Evolutionary conservation across 2,888 invertebrate species (phyloP).

Genomic region (Aphidoletes aphidimyza): DNA sequence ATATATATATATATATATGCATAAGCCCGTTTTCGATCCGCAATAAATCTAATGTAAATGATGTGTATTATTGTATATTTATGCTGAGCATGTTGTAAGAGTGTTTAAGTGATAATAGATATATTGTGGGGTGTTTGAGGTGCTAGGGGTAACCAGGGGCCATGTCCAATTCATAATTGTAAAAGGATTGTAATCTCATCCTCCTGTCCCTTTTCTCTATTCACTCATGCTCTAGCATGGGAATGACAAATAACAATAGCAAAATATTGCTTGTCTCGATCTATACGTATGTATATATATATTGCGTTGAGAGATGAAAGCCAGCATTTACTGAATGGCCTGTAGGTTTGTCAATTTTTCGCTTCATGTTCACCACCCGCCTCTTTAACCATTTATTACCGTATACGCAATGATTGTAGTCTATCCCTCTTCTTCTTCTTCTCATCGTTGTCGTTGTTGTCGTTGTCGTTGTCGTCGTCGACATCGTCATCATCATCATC

Average conservation of each 20-base stretch:
- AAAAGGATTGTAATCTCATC: not conserved
- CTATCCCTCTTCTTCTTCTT: not conserved
- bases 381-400: too few relatives aligned
- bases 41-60: slow-evolving; percentile 31
- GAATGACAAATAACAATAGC: too few relatives aligned
- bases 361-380: too few relatives aligned
- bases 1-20: too few relatives aligned
- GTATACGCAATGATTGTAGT: not conserved
- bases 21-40: not conserved
- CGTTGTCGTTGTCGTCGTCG: too few relatives aligned
- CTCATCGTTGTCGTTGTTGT: not conserved
- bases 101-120: slow-evolving; percentile 36
- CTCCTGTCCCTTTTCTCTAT: not conserved
- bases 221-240: too few relatives aligned
- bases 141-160: not conserved
- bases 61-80: slow-evolving; percentile 26
- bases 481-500: too few relatives aligned
- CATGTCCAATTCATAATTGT: not conserved
- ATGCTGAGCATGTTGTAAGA: slow-evolving; percentile 15
- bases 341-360: too few relatives aligned
- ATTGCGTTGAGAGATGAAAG: too few relatives aligned
- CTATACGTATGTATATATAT: too few relatives aligned
- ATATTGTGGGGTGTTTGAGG: not conserved
- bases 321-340: too few relatives aligned
- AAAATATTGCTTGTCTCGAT: too few relatives aligned